Evolutionary conservation across 2,888 invertebrate species (phyloP).

Genomic region (Muschampia plurimacula): DNA sequence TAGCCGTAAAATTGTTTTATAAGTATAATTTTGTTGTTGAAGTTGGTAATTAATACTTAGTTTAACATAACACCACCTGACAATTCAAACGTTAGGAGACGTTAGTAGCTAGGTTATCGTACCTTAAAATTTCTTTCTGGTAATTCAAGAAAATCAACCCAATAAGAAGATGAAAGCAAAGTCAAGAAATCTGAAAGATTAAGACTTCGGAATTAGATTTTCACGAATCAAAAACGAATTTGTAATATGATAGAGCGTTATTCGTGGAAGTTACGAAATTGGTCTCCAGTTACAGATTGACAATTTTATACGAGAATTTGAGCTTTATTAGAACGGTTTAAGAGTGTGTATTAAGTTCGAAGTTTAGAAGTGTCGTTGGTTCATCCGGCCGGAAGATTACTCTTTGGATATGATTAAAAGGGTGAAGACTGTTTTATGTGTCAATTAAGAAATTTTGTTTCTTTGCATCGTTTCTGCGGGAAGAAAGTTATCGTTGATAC

Average conservation of each 20-base stretch:
- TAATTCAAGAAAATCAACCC: slow-evolving; percentile 53
- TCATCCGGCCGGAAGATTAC: slow-evolving; percentile 82
- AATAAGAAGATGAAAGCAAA: slow-evolving; percentile 63
- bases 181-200: slow-evolving; percentile 61
- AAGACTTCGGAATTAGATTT: slow-evolving; percentile 74
- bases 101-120: no score
- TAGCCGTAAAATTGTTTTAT: no score
- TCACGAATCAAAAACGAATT: slow-evolving; percentile 80
- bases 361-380: slow-evolving; percentile 60
- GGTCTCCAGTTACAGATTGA: slow-evolving; percentile 58
- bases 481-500: slow-evolving; percentile 35
- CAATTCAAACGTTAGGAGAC: no score
- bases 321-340: slow-evolving; percentile 51
- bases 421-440: slow-evolving; percentile 83
- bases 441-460: slow-evolving; percentile 78
- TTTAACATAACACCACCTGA: no score
- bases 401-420: slow-evolving; percentile 84
- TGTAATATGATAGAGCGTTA: slow-evolving; percentile 79
- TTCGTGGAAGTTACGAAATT: slow-evolving; percentile 74
- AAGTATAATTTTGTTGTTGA: no score
- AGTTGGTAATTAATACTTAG: no score
- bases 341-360: slow-evolving; percentile 49
- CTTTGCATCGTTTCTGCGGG: slow-evolving; percentile 63
- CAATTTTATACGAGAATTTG: slow-evolving; percentile 50
- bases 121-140: background rate